A percentile compares a stretch with the other conserved stretches of the same genome.
These are phyloP conservation scores for Polydrusus pterygomalis DNA, from an alignment of 2,888 invertebrate species.

Conservation along the genomic window DNA sequence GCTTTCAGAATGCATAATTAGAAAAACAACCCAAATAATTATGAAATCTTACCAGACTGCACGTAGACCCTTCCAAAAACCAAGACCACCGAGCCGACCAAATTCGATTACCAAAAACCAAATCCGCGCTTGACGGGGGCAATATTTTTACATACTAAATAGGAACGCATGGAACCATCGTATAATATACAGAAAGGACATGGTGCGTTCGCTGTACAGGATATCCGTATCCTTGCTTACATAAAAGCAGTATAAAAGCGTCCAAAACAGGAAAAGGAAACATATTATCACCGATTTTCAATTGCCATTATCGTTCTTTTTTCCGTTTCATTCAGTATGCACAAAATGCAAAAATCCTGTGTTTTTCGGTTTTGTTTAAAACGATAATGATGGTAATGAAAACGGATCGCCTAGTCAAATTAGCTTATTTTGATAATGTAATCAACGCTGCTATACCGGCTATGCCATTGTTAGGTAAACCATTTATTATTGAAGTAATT, in stretches of 20 bases:
- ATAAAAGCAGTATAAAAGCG: slow-evolving; percentile 64
- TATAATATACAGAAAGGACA: slow-evolving; percentile 63
- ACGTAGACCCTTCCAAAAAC: slow-evolving; percentile 26
- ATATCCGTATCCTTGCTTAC: slow-evolving; percentile 71
- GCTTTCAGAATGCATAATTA: background rate
- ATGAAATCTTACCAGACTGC: slow-evolving; percentile 34
- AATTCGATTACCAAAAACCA: slow-evolving; percentile 13
- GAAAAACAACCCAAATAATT: slow-evolving; percentile 18
- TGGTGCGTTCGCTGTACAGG: slow-evolving; percentile 65
- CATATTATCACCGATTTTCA: slow-evolving; percentile 71
- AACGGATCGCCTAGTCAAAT: slow-evolving; percentile 15
- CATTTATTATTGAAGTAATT: background rate
- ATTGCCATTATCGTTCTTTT: slow-evolving; percentile 65
- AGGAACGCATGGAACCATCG: slow-evolving; percentile 41
- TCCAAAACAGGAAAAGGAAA: slow-evolving; percentile 70
- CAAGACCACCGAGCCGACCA: background rate
- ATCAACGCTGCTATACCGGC: too few relatives aligned
- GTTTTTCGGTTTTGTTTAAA: slow-evolving; percentile 47
- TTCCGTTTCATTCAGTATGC: slow-evolving; percentile 65
- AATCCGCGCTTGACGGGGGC: slow-evolving; percentile 22
- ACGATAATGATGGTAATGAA: slow-evolving; percentile 45
- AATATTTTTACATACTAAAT: slow-evolving; percentile 54
- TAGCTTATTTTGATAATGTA: slow-evolving; percentile 11
- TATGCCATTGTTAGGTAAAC: background rate
- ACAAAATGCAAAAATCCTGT: slow-evolving; percentile 63